These are phyloP conservation scores for Chloroclystis v-ata DNA, from an alignment of 2,888 invertebrate genomes.

Conservation along the genomic window DNA sequence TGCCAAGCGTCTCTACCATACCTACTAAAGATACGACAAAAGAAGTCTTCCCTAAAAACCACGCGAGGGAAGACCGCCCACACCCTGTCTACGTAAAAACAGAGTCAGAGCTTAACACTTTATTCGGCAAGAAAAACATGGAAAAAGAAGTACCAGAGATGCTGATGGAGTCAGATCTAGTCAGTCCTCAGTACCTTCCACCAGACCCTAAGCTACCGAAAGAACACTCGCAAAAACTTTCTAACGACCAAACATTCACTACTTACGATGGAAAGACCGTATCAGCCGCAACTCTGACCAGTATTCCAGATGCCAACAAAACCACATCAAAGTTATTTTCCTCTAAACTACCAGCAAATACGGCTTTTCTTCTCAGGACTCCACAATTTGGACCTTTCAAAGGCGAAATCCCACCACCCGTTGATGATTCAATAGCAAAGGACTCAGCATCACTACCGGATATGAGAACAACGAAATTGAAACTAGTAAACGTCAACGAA, in stretches of 20 bases:
- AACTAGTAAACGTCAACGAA: constrained; percentile 53
- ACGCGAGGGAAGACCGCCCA: constrained; percentile 71
- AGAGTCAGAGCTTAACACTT: constrained; percentile 49
- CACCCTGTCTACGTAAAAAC: constrained; percentile 69
- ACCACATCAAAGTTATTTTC: constrained; percentile 59
- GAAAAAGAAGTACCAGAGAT: constrained; percentile 74
- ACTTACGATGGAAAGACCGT: constrained; percentile 88
- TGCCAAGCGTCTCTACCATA: constrained; percentile 27
- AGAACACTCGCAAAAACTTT: constrained; percentile 68
- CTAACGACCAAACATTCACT: constrained; percentile 76
- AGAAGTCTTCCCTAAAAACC: constrained; percentile 64
- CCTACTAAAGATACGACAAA: constrained; percentile 58
- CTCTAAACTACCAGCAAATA: constrained; percentile 60
- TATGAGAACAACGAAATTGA: constrained; percentile 55
- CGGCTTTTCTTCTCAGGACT: constrained; percentile 80
- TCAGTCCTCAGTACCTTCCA: constrained; percentile 86
- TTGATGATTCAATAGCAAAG: constrained; percentile 46
- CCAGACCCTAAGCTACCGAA: constrained; percentile 76
- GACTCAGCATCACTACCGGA: constrained; percentile 21
- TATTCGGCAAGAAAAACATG: constrained; percentile 62
- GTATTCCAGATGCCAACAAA: constrained; percentile 66
- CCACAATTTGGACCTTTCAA: constrained; percentile 87
- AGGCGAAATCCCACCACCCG: constrained; percentile 81
- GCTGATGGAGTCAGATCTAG: constrained; percentile 83
- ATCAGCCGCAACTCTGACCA: constrained; percentile 80